Conservation (phyloP, 2,888 invertebrate species). For the Apomyelois bistriatella region DNA sequence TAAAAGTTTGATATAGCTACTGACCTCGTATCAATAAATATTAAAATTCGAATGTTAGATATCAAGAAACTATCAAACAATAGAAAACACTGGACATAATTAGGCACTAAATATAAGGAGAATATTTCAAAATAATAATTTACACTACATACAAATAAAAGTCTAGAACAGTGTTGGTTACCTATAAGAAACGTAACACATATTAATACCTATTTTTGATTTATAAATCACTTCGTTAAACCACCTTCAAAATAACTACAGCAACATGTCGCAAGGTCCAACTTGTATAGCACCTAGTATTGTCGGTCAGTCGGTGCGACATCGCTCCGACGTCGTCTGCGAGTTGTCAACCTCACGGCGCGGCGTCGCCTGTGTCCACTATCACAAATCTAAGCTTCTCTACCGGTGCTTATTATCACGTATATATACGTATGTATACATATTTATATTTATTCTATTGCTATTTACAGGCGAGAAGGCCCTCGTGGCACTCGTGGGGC, state of each 20-base stretch:
- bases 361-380: conserved; percentile 56
- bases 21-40: conserved; percentile 76
- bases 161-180: conserved; percentile 62
- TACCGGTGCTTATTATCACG: conserved; percentile 78
- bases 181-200: conserved; percentile 69
- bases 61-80: conserved; percentile 63
- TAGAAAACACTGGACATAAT: conserved; percentile 68
- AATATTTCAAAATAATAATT: conserved; percentile 65
- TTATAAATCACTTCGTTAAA: conserved; percentile 64
- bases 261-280: conserved; percentile 72
- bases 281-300: conserved; percentile 77
- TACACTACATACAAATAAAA: conserved; percentile 71
- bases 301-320: conserved; percentile 71
- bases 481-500: conserved; percentile 53
- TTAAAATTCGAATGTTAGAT: conserved; percentile 64
- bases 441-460: conserved; percentile 62
- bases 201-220: conserved; percentile 69
- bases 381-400: conserved; percentile 77
- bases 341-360: conserved; percentile 63
- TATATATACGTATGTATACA: conserved; percentile 74
- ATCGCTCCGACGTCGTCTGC: conserved; percentile 53
- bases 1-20: conserved; percentile 59
- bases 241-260: conserved; percentile 65
- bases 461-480: conserved; percentile 68
- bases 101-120: conserved; percentile 66